Percentiles rank a stretch among this genome's conserved stretches.
Conservation (phyloP, 2,888 invertebrate species). For the Zaprionus bogoriensis region DNA sequence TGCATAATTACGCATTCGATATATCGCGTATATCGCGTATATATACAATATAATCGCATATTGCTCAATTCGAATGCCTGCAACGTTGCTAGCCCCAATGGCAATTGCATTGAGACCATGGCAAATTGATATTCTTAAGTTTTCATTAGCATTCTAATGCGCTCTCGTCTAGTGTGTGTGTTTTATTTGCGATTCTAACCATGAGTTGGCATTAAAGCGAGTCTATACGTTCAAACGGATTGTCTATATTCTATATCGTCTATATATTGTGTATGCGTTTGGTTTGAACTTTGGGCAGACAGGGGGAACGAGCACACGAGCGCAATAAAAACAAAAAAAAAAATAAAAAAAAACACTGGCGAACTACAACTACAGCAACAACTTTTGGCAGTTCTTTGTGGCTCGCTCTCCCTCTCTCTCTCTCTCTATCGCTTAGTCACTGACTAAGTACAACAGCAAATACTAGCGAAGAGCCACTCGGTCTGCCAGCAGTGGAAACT, state of each 20-base stretch:
- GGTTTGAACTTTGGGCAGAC: slow-evolving; percentile 66
- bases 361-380: slow-evolving; percentile 45
- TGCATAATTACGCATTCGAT: neutral
- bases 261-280: slow-evolving; percentile 12
- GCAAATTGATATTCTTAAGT: slow-evolving; percentile 14
- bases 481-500: slow-evolving; percentile 56
- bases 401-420: neutral
- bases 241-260: slow-evolving; percentile 21
- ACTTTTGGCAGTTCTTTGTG: slow-evolving; percentile 23
- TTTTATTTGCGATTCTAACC: slow-evolving; percentile 30
- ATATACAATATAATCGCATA: neutral
- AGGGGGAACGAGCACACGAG: slow-evolving; percentile 2
- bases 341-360: slow-evolving; percentile 2
- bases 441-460: slow-evolving; percentile 38
- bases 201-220: slow-evolving; percentile 58
- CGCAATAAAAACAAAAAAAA: neutral
- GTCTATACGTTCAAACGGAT: slow-evolving; percentile 32
- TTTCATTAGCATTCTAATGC: slow-evolving; percentile 56
- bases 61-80: slow-evolving; percentile 41
- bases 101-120: slow-evolving; percentile 35
- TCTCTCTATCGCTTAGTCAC: slow-evolving; percentile 56
- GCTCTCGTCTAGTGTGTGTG: slow-evolving; percentile 15
- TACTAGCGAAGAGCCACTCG: slow-evolving; percentile 64
- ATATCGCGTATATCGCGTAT: neutral
- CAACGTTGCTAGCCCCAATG: slow-evolving; percentile 30